Base-by-base conservation (phyloP, 2,888 invertebrate genomes). In the Junonia oenone region DNA sequence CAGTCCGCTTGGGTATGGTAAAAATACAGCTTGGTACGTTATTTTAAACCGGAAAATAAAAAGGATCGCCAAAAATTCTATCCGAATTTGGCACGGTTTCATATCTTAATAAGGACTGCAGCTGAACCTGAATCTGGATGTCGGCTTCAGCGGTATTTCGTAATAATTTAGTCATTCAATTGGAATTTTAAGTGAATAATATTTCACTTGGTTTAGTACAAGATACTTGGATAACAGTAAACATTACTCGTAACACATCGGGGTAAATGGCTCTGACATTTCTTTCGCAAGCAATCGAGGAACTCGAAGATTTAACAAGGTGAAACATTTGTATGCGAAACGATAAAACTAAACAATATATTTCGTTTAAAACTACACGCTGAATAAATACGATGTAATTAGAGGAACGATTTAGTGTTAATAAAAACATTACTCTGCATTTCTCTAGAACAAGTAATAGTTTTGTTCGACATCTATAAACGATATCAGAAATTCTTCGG, bases 321-420 rank as follows among this genome's bases (percentile, higher is more conserved):
- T 14, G 49, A 57, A 50, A 45, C 9, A 40, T 51, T 52, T 37
- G n/a, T n/a, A n/a, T n/a, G 51, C 26, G 45, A 45, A 55, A 45
- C 47, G 29, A n/a, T 17, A 51, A 43, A 43, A 51, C 43, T 40
- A 45, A 51, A 51, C 48, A 47, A n/a, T n/a, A n/a, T n/a, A n/a
- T n/a, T n/a, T n/a, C n/a, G n/a, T n/a, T n/a, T n/a, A n/a, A n/a
- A n/a, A n/a, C n/a, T n/a, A n/a, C n/a, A n/a, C n/a, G n/a, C n/a
- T n/a, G n/a, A n/a, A n/a, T n/a, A n/a, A n/a, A n/a, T n/a, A n/a
- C n/a, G n/a, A n/a, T n/a, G n/a, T n/a, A n/a, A n/a, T n/a, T n/a
- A n/a, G n/a, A n/a, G n/a, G n/a, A n/a, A n/a, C n/a, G n/a, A n/a
- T n/a, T n/a, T n/a, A n/a, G n/a, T n/a, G n/a, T n/a, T n/a, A n/a